Base-by-base conservation (phyloP, 1,140 invertebrate species). In the Drosophila kepulauana region DNA sequence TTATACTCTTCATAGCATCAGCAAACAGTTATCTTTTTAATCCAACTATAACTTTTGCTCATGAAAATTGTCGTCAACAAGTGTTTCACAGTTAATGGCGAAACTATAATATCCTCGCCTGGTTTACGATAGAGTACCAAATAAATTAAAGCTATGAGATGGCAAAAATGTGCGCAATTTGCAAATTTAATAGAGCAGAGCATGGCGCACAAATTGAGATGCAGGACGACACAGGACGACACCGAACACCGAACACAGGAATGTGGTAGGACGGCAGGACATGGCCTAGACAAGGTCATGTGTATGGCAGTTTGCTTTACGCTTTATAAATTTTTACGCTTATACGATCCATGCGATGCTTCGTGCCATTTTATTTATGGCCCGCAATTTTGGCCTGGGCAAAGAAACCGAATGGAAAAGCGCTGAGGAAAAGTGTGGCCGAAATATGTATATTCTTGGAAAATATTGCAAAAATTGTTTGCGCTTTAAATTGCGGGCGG, bases 161-260 rank as follows among this genome's bases (percentile, higher is more conserved):
- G n/a, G 25, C 41, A 63, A 51, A 63, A 49, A 51, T 38, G 30
- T 67, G 54, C 64, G 62, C 43, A 54, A 79, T 74, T 74, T 72
- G 68, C 56, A 52, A 76, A 81, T 77, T 81, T 81, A 81, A 81
- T 81, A 54, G n/a, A 56, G 15, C 70, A 35, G 38, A 67, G 69
- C 28, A 41, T 16, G n/a, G 59, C 45, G 35, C 20, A 69, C 20
- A 69, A 70, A 54, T 54, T 45, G 49, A 45, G 11, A 15, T 25
- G n/a, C n/a, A 38, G 35, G 30, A 33, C 30, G 28, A 38, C 35
- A 46, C 76, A 77, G 66, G 56, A 51, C 54, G 57, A 25, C 20
- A 0, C 20, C 20, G 20, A 25, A 4, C 20, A 25, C 20, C 20
- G 10, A 15, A 46, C 13, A 30, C 28, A 33, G 33, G 43, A 49